Evolutionary conservation across 2,888 invertebrate species (phyloP), one percentile per base, ranked within the genome.

Genomic region (Yponomeuta plumbellus): DNA sequence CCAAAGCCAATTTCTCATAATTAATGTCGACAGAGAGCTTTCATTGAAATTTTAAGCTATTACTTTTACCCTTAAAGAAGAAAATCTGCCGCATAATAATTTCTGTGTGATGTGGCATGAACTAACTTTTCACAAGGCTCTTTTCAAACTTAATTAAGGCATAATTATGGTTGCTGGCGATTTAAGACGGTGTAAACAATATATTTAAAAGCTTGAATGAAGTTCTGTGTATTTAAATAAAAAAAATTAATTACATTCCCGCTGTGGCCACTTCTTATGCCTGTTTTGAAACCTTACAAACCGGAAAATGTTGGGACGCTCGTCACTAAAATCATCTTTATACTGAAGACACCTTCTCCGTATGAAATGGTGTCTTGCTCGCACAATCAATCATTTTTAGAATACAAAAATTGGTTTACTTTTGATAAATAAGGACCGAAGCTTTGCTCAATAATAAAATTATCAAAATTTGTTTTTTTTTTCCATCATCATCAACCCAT

Each of bases 81-180:
- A 52, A 52, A 52, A 52, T 52, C 44, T 52, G 44, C 44, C 44
- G 44, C 44, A 52, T 52, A 52, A 52, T 52, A 52, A 52, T 52
- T 52, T 52, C 44, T 52, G 44, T 52, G 44, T 52, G 44, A 52
- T 52, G 44, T 52, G 13, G 44, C 44, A 52, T 52, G 44, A 52
- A 52, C 44, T 52, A 52, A 52, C 44, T 52, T 52, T 52, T 52
- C 44, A 52, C 13, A 52, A 52, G 44, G 44, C 44, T 52, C 44
- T 52, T 52, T 52, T 52, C 44, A 52, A 52, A 52, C 44, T 52
- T 52, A 52, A 52, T 52, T 52, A 52, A 52, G 44, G 17, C 44
- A 52, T 52, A 52, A 52, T 52, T 52, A 52, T 17, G 17, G 44
- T 52, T 52, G 44, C 44, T 52, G 44, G 44, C 17, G 44, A 52